Conservation (phyloP, 2,113 vertebrate species). For the Montifringilla adamsi region DNA sequence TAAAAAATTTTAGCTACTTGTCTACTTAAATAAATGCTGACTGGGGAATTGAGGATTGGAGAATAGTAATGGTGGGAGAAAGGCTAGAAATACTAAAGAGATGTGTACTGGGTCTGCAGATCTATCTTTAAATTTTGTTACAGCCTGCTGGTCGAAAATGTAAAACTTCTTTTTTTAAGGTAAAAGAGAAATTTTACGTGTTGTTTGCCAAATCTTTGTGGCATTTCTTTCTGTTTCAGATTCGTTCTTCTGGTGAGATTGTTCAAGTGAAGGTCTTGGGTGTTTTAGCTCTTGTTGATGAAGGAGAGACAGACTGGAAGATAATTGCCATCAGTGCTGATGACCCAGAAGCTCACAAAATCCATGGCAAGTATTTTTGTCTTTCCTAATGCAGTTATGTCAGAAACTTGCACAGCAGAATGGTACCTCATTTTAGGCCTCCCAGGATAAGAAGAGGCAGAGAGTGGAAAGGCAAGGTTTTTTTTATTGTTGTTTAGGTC, state of each 20-base stretch:
- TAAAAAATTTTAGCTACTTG: not conserved
- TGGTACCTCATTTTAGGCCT: not conserved
- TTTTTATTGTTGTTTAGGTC: not conserved
- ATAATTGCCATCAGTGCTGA: conserved; percentile 88
- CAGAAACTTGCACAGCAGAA: not conserved
- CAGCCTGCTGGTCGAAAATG: not conserved
- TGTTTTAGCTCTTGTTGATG: conserved; percentile 88
- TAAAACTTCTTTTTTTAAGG: not conserved
- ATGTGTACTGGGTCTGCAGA: not conserved
- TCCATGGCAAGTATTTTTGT: conserved; percentile 80
- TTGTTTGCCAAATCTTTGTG: not conserved
- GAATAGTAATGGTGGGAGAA: not conserved
- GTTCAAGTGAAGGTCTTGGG: conserved; percentile 93
- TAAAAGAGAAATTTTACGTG: not conserved
- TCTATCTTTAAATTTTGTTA: not conserved
- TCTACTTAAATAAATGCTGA: not conserved
- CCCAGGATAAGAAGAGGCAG: not conserved
- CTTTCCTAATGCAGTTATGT: not conserved
- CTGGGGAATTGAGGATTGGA: not conserved
- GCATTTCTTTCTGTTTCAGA: conserved; percentile 70
- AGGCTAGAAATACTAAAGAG: not conserved
- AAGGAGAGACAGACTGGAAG: conserved; percentile 97
- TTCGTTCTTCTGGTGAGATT: conserved; percentile 85
- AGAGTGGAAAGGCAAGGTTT: not conserved
- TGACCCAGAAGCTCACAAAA: conserved; percentile 86